Evolutionary conservation across 2,888 invertebrate genomes (phyloP), one percentile per base, ranked within the genome.

Genomic region (Harpalus rubripes): DNA sequence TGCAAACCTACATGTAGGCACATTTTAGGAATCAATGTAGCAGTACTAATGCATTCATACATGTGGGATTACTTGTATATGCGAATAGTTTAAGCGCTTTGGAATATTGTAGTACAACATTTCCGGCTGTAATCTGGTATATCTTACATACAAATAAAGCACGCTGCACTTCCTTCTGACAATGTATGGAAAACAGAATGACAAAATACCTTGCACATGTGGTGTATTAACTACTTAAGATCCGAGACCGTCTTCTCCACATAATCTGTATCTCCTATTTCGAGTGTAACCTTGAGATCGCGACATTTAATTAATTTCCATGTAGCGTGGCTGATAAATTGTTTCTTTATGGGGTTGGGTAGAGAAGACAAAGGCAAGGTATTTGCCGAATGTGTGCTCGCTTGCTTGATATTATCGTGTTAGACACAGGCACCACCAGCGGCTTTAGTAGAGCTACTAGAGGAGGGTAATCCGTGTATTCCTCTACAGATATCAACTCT

Each of bases 401-500:
- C 32, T 32, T 81, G 8, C 80, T 61, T 80, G 81, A 81, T 81
- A 81, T 80, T 80, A 80, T 81, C 61, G 63, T 81, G 81, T 81
- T 63, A 81, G 63, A 81, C 81, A 81, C 81, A 80, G 80, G 2
- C 76, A 76, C 76, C 44, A 72, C 81, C 56, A 56, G 26, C 65
- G 44, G 81, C 68, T 68, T 65, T 81, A 80, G 63, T 81, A 65
- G 52, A 81, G 65, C 81, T 81, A 81, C 65, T 65, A 81, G 81
- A 63, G 81, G 12, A 44, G 26, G 16, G 22, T 82, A 82, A 82
- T 82, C 82, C 83, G 52, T 84, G 84, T 84, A 72, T 84, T 79
- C 79, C 78, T 84, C 12, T 84, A 56, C 84, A 84, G 84, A 84
- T 84, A 84, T 84, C 84, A 84, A 79, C 79, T 84, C 79, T 84